Evolutionary conservation across 2,113 vertebrate genomes (phyloP), one percentile per base, ranked within the genome.

Genomic region (Myodes glareolus): DNA sequence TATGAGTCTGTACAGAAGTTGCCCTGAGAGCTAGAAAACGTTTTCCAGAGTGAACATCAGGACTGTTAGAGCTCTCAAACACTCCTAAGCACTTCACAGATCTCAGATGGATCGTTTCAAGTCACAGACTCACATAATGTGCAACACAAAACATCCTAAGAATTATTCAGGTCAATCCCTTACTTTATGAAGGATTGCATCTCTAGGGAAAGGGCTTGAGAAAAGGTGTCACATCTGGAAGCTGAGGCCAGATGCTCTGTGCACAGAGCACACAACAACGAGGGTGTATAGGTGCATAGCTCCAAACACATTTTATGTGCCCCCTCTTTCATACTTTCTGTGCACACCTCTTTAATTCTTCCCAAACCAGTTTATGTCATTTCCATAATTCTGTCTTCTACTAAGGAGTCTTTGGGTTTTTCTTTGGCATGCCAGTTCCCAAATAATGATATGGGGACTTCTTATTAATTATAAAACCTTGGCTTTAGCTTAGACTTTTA

Each of bases 121-220:
- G 78, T 92, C 97, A 95, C 52, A 97, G 94, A 94, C 77, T 93
- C 97, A 94, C 52, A 97, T 94, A 93, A 97, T 97, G 80, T 92
- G 47, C 61, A 9, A 58, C 45, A 47, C 36, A 58, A 88, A 47
- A 86, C 84, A 25, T 81, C 21, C 39, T 95, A 86, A 61, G 50
- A 50, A 76, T 36, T 0, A 9, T 36, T 14, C 27, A 17, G 67
- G 13, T 14, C 72, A 27, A 45, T 17, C 25, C 27, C 31, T 95
- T 23, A 78, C 88, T 90, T 91, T 58, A 67, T 25, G 81, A 77
- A 93, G 16, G 11, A 67, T 58, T 31, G 27, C 29, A 4, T 11
- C n/a, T 21, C 17, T 16, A 75, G 1, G 55, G 36, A 52, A 92
- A 90, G 7, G 17, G 67, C 10, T 91, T 80, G 5, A 84, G 63